Conservation (phyloP, 2,797 vertebrate genomes). For the Sebastes trivittatus region DNA sequence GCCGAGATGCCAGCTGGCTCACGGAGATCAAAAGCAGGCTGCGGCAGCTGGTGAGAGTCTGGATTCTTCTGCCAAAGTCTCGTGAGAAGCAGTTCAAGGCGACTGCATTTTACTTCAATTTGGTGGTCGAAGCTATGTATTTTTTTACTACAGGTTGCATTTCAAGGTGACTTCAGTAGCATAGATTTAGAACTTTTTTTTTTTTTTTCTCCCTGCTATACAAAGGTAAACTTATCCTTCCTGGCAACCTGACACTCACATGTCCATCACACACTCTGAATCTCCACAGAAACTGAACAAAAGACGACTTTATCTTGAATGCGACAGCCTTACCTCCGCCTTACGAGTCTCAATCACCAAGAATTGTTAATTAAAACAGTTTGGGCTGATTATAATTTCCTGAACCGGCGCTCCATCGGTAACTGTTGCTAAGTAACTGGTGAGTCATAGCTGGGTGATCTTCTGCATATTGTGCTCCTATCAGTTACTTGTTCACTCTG, state of each 20-base stretch:
- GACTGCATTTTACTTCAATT: conserved; percentile 3
- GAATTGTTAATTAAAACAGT: conserved; percentile 33
- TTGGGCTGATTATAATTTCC: conserved; percentile 42
- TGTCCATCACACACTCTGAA: not conserved
- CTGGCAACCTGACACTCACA: not conserved
- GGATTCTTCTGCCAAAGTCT: not conserved
- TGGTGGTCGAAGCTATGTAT: not conserved
- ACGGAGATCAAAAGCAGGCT: conserved; percentile 15
- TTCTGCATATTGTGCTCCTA: conserved; percentile 32
- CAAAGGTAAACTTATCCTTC: not conserved
- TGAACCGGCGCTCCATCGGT: conserved; percentile 26
- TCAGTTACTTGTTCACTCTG: conserved; percentile 9
- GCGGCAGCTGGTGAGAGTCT: conserved; percentile 23
- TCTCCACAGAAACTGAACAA: not conserved
- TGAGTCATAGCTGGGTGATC: conserved; percentile 42
- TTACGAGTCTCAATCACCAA: not conserved
- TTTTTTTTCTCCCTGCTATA: not conserved
- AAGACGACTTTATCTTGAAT: not conserved
- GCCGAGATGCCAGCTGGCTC: conserved; percentile 35
- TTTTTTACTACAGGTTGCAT: not conserved
- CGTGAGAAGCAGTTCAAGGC: not conserved
- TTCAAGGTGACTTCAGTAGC: not conserved
- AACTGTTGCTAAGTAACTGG: conserved; percentile 65
- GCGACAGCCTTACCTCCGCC: not conserved
- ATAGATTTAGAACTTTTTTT: not conserved